Evolutionary conservation across 2,888 invertebrate genomes (phyloP).

Genomic region (Drosophila algonquin): DNA sequence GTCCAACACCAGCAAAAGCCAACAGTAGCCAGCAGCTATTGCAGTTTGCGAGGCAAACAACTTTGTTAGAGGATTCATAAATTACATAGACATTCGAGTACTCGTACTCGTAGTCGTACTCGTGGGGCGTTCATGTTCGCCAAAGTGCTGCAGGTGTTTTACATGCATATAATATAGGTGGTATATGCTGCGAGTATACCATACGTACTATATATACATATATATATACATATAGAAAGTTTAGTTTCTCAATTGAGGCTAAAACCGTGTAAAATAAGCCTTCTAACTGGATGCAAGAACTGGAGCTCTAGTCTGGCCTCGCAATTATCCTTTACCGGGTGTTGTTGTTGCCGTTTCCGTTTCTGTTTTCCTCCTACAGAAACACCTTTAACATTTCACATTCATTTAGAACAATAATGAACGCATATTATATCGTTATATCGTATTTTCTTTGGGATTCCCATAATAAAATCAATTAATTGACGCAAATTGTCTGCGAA

Average conservation of each 20-base stretch:
- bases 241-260: neutral
- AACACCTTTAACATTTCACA: slow-evolving; percentile 36
- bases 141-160: neutral
- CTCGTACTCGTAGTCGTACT: neutral
- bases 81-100: slow-evolving; percentile 47
- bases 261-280: neutral
- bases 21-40: slow-evolving; percentile 15
- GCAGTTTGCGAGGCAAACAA: slow-evolving; percentile 48
- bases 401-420: neutral
- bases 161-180: neutral
- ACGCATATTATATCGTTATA: slow-evolving; percentile 24
- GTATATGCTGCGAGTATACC: neutral
- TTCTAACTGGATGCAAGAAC: neutral
- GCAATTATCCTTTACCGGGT: neutral
- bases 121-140: neutral
- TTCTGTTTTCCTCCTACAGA: neutral
- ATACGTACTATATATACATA: neutral
- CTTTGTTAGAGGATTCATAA: slow-evolving; percentile 50
- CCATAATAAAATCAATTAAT: slow-evolving; percentile 66
- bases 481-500: slow-evolving; percentile 75
- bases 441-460: slow-evolving; percentile 42
- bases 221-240: neutral
- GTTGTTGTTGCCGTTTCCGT: too few relatives aligned
- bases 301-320: neutral
- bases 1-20: neutral